phyloP scores from a whole-genome alignment of 2,888 invertebrate genomes.

The Tachina grossa region DNA sequence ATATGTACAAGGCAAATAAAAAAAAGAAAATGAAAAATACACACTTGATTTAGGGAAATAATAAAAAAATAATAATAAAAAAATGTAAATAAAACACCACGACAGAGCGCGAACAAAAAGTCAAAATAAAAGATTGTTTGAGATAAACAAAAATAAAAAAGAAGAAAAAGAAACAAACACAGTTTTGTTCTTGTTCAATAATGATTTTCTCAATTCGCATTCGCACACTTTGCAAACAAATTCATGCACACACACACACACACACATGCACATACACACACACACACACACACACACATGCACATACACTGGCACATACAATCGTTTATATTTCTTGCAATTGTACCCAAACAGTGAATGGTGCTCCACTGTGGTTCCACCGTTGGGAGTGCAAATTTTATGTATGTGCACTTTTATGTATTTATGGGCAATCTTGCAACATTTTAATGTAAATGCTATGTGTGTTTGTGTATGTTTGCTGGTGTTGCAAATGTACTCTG shows the following conservation, averaged over 20 bases:
- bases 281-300: not conserved
- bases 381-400: conserved; percentile 6
- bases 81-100: conserved; percentile 9
- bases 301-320: not conserved
- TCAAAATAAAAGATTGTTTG: conserved; percentile 47
- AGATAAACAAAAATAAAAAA: not conserved
- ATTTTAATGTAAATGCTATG: conserved; percentile 4
- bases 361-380: not conserved
- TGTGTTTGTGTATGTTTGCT: not conserved
- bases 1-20: conserved; percentile 25
- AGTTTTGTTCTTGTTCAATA: conserved; percentile 51
- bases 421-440: conserved; percentile 6
- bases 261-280: not conserved
- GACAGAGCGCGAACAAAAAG: conserved; percentile 24
- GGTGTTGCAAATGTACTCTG: too few relatives aligned
- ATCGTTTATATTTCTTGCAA: not conserved
- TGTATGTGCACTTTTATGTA: not conserved
- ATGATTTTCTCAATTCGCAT: conserved; percentile 22
- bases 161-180: not conserved
- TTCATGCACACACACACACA: conserved; percentile 18
- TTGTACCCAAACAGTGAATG: not conserved
- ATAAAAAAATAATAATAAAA: too few relatives aligned
- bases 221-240: conserved; percentile 5
- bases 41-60: conserved; percentile 22
- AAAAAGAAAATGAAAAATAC: conserved; percentile 8